These are phyloP conservation scores for Cephalopterus ornatus DNA, from an alignment of 2,113 vertebrate genomes.

Conservation along the genomic window DNA sequence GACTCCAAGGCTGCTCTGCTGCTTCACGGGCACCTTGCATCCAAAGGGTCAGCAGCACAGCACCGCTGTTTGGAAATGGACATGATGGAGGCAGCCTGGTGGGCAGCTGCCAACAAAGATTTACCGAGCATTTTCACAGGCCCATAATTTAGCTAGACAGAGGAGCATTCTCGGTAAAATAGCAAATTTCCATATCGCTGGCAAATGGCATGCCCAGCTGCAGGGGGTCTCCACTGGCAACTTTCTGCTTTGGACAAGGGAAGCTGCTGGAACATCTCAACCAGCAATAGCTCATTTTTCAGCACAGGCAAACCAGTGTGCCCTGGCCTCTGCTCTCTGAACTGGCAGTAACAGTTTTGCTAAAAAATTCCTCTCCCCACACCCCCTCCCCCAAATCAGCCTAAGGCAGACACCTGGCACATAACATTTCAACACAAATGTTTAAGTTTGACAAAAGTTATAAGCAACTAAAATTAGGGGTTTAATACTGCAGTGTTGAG, in stretches of 20 bases:
- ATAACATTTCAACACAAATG: conserved; percentile 58
- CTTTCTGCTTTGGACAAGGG: background rate
- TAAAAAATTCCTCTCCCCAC: conserved; percentile 29
- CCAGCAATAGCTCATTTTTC: background rate
- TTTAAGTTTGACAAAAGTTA: conserved; percentile 63
- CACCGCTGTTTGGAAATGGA: background rate
- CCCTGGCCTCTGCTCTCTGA: background rate
- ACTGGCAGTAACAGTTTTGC: conserved; percentile 17
- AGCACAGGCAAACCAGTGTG: background rate
- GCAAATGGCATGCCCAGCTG: background rate
- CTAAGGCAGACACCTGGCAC: conserved; percentile 64
- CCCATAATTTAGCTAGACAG: background rate
- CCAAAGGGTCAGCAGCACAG: background rate
- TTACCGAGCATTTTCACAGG: background rate
- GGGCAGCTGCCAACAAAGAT: background rate
- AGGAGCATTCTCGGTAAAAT: background rate
- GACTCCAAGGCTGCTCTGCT: background rate
- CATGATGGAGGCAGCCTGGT: background rate
- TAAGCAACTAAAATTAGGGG: conserved; percentile 58
- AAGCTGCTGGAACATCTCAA: background rate
- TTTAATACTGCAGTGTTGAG: conserved; percentile 53
- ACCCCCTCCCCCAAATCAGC: background rate
- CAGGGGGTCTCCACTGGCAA: background rate
- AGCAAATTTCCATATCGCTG: background rate
- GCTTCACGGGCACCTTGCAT: background rate